Evolutionary conservation across 2,113 vertebrate species (phyloP).

Genomic region (Clarias gariepinus): DNA sequence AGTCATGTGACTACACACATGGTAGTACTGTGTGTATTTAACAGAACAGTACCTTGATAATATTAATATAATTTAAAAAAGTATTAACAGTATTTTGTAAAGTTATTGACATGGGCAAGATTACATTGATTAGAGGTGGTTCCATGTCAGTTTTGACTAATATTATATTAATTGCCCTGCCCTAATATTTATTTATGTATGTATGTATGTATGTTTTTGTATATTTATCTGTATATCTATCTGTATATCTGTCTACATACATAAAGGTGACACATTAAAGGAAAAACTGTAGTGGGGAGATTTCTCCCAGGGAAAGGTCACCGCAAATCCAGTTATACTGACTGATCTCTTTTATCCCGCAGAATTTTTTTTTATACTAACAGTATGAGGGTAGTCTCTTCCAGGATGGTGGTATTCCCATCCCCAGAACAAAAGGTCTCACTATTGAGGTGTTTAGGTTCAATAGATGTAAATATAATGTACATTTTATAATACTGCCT

Average conservation of each 20-base stretch:
- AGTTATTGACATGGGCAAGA: too few species aligned
- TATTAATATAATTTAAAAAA: too few species aligned
- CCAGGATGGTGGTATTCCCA: not conserved
- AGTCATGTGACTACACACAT: too few species aligned
- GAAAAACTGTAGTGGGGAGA: not conserved
- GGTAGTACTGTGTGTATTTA: too few species aligned
- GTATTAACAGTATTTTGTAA: too few species aligned
- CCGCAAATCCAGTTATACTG: not conserved
- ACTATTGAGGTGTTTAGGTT: not conserved
- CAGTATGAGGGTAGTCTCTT: not conserved
- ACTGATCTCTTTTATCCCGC: not conserved
- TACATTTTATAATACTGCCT: not conserved
- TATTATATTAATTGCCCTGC: too few species aligned
- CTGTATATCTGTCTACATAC: not conserved
- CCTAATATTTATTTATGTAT: too few species aligned
- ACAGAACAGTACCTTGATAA: too few species aligned
- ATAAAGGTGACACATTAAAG: not conserved
- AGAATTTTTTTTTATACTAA: not conserved
- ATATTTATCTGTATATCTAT: conserved; percentile 19
- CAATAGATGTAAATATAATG: not conserved
- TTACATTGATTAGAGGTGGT: too few species aligned
- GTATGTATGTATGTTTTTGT: too few species aligned
- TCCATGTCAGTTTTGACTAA: too few species aligned
- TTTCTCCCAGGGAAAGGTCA: not conserved
- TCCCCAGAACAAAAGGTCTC: not conserved